Conservation (phyloP, 1,140 invertebrate species). For the Drosophila equinoxialis region DNA sequence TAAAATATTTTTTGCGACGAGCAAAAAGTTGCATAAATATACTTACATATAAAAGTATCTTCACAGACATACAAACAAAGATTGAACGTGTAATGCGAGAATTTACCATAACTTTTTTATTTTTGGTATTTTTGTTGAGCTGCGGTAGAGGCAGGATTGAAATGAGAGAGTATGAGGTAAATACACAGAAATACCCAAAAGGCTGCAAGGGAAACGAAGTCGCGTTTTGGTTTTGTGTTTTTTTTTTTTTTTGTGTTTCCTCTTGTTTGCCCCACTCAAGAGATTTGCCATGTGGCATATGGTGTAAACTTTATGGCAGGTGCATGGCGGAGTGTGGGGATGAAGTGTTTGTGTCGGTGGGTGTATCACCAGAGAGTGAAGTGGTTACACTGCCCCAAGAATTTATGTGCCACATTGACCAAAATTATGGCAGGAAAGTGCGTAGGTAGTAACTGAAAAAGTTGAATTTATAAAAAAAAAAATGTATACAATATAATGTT, state of each 20-base stretch:
- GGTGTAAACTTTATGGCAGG: conserved; percentile 68
- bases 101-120: conserved; percentile 56
- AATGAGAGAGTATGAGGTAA: background rate
- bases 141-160: background rate
- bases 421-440: conserved; percentile 2
- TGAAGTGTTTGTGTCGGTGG: conserved; percentile 16
- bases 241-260: conserved; percentile 55
- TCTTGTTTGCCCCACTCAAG: conserved; percentile 43
- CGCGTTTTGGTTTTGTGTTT: conserved; percentile 16
- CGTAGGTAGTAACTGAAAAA: background rate
- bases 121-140: conserved; percentile 4
- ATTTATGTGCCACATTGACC: background rate
- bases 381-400: conserved; percentile 6
- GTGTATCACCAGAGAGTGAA: background rate
- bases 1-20: background rate
- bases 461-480: background rate
- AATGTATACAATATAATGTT: background rate
- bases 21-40: conserved; percentile 50
- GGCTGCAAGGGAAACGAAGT: conserved; percentile 38
- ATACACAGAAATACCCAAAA: conserved; percentile 42
- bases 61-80: background rate
- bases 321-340: conserved; percentile 12
- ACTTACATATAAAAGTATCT: conserved; percentile 30
- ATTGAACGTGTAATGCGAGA: conserved; percentile 44
- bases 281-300: conserved; percentile 64